Conservation (phyloP, 2,888 invertebrate genomes). For the Chrysolina oricalcia region DNA sequence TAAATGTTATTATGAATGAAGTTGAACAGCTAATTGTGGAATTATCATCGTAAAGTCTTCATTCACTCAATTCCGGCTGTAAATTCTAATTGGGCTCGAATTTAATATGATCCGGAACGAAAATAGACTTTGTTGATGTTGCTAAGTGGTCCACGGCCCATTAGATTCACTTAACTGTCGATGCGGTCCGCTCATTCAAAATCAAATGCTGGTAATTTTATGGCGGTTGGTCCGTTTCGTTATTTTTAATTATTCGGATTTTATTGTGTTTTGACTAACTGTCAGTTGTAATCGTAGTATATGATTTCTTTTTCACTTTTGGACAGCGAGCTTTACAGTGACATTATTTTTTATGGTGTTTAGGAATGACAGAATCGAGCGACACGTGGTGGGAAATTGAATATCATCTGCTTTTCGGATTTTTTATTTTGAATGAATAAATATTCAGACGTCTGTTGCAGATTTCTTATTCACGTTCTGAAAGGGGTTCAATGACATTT, state of each 20-base stretch:
- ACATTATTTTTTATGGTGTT: slow-evolving; percentile 1
- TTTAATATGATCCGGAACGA: slow-evolving; percentile 3
- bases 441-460: not conserved
- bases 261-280: slow-evolving; percentile 17
- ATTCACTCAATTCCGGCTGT: not conserved
- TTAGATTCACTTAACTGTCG: slow-evolving; percentile 1
- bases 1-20: not conserved
- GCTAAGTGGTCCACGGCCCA: slow-evolving; percentile 3
- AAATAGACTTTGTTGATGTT: slow-evolving; percentile 8
- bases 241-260: not conserved
- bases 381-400: not conserved
- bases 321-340: not conserved
- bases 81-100: not conserved
- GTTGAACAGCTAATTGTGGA: not conserved
- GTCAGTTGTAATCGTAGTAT: not conserved
- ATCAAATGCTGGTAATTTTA: not conserved
- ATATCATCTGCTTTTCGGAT: not conserved
- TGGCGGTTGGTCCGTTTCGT: not conserved
- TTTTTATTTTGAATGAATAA: too few species aligned
- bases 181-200: slow-evolving; percentile 8
- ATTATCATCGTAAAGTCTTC: not conserved
- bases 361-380: not conserved
- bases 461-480: not conserved
- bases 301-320: not conserved
- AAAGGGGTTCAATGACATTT: too few species aligned